Percentiles rank a stretch among this genome's conserved stretches.
These are phyloP conservation scores for Lordiphosa stackelbergi DNA, from an alignment of 1,140 invertebrate genomes.

Conservation along the genomic window DNA sequence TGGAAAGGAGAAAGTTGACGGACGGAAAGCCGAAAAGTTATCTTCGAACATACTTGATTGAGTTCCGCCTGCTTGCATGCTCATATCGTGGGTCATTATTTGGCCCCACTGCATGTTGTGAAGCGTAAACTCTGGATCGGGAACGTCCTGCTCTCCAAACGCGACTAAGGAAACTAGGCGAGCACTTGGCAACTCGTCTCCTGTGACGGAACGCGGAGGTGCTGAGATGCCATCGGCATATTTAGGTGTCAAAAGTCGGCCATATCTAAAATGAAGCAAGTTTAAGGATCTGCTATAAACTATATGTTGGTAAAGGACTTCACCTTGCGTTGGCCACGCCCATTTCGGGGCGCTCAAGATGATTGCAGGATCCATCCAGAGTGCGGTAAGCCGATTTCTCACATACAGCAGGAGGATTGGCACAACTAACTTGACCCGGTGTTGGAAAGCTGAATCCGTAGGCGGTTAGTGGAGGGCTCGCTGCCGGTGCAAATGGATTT, in stretches of 20 bases:
- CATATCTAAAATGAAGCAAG: slow-evolving; percentile 78
- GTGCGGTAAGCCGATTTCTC: slow-evolving; percentile 82
- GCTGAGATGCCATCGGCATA: slow-evolving; percentile 87
- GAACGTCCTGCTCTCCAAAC: slow-evolving; percentile 82
- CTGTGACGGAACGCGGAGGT: slow-evolving; percentile 81
- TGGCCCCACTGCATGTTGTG: slow-evolving; percentile 93
- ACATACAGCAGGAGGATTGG: slow-evolving; percentile 77
- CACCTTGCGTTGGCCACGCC: slow-evolving; percentile 82
- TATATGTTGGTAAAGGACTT: neutral
- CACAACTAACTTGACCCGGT: slow-evolving; percentile 67
- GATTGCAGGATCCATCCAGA: slow-evolving; percentile 92
- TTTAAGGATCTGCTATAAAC: too few species aligned
- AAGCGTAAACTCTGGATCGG: slow-evolving; percentile 85
- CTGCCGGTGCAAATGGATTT: slow-evolving; percentile 47
- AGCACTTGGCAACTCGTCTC: slow-evolving; percentile 83
- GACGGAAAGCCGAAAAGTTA: neutral
- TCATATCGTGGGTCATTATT: slow-evolving; percentile 92
- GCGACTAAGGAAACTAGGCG: slow-evolving; percentile 84
- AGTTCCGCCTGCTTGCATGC: slow-evolving; percentile 84
- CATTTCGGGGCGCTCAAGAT: slow-evolving; percentile 83
- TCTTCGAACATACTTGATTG: slow-evolving; percentile 83
- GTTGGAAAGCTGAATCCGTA: slow-evolving; percentile 56
- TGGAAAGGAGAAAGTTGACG: neutral
- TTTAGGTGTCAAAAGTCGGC: slow-evolving; percentile 87
- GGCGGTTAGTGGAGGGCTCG: slow-evolving; percentile 14